phyloP scores from a whole-genome alignment of 2,888 invertebrate genomes.

The Mayetiola destructor region DNA sequence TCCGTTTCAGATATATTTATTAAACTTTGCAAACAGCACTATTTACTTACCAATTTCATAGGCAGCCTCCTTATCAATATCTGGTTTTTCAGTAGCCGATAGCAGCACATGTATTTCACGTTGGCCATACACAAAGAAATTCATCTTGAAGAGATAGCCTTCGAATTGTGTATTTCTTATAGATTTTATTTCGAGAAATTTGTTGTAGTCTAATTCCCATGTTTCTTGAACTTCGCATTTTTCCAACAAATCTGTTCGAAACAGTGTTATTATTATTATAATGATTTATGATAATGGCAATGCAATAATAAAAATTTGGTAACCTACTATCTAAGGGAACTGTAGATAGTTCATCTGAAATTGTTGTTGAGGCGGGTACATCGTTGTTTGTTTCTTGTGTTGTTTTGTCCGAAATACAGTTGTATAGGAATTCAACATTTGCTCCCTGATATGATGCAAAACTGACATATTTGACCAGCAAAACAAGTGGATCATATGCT shows the following conservation, averaged over 20 bases:
- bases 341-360: neutral
- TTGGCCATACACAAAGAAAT: neutral
- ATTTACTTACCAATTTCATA: slow-evolving; percentile 8
- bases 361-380: neutral
- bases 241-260: neutral
- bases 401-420: neutral
- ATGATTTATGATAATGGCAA: neutral
- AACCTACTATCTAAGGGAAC: neutral
- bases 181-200: neutral
- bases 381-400: neutral
- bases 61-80: neutral
- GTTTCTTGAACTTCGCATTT: neutral
- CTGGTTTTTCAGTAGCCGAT: neutral
- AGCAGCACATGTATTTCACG: neutral
- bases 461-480: neutral
- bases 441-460: neutral
- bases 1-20: neutral
- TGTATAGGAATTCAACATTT: neutral
- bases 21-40: neutral
- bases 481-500: neutral
- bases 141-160: slow-evolving; percentile 2
- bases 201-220: slow-evolving; percentile 4
- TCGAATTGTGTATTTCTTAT: neutral
- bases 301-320: neutral
- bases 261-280: neutral